Conservation (phyloP, 2,113 vertebrate species). For the Panurus biarmicus region DNA sequence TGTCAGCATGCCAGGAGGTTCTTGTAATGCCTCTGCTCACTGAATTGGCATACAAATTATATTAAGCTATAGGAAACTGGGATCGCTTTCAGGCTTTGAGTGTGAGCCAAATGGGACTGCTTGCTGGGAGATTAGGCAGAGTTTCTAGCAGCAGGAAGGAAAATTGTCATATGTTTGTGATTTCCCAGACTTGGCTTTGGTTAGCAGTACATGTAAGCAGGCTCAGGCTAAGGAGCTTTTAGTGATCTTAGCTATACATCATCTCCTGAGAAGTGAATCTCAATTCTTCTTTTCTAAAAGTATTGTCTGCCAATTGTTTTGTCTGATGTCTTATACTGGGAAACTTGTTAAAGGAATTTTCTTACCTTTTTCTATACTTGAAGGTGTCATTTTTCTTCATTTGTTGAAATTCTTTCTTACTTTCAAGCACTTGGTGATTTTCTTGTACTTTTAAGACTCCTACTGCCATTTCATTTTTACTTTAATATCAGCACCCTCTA, state of each 20-base stretch:
- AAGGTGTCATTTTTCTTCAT: background rate
- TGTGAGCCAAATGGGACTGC: slow-evolving; percentile 30
- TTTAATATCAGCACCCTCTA: background rate
- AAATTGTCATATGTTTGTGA: slow-evolving; percentile 56
- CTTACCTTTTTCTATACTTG: background rate
- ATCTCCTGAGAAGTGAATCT: background rate
- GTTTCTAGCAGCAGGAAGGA: slow-evolving; percentile 47
- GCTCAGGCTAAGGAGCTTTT: background rate
- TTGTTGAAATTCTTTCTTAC: background rate
- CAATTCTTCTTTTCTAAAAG: background rate
- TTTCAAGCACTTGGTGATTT: background rate
- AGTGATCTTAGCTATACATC: background rate
- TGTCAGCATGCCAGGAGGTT: background rate
- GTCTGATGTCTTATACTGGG: background rate
- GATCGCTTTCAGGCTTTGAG: slow-evolving; percentile 25
- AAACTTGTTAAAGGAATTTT: background rate
- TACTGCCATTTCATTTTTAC: background rate
- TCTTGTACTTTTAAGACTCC: background rate
- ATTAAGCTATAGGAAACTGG: slow-evolving; percentile 47
- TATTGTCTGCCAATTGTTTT: background rate
- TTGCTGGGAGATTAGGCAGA: slow-evolving; percentile 49
- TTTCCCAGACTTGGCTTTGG: slow-evolving; percentile 28
- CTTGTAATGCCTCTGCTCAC: slow-evolving; percentile 17
- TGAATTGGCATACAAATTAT: slow-evolving; percentile 24
- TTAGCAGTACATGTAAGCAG: background rate